Percentiles rank a stretch among this genome's conserved stretches.
phyloP scores from a whole-genome alignment of 2,113 vertebrate genomes.

The Oryzias melastigma region DNA sequence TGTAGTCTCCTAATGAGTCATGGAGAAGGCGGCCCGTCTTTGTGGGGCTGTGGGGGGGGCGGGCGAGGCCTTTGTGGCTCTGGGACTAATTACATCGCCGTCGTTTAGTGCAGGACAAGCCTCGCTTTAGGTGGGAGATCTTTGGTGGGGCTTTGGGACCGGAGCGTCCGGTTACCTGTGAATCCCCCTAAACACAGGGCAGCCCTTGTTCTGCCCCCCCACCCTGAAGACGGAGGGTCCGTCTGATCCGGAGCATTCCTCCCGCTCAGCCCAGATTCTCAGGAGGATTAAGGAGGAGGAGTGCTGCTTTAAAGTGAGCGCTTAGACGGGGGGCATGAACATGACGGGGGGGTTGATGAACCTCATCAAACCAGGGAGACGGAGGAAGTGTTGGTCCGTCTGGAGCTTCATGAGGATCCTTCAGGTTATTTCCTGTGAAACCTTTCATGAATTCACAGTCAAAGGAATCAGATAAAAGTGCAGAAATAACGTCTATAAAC shows the following conservation, averaged over 20 bases:
- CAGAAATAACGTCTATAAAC: no score
- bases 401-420: no score
- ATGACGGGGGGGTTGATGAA: slow-evolving; percentile 2
- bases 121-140: slow-evolving; percentile 56
- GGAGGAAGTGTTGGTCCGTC: no score
- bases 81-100: slow-evolving; percentile 74
- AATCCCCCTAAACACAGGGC: slow-evolving; percentile 50
- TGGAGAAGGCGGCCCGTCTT: slow-evolving; percentile 48
- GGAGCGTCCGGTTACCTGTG: slow-evolving; percentile 50
- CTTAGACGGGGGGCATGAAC: no score
- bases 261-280: slow-evolving; percentile 47
- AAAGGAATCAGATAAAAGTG: no score
- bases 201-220: slow-evolving; percentile 55
- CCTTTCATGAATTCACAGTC: no score
- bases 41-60: slow-evolving; percentile 21
- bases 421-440: no score
- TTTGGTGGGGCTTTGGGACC: not conserved
- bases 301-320: slow-evolving; percentile 29
- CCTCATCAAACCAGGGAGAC: no score
- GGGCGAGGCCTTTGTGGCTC: slow-evolving; percentile 63
- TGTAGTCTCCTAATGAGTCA: slow-evolving; percentile 77
- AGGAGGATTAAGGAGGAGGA: slow-evolving; percentile 63
- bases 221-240: not conserved
- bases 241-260: slow-evolving; percentile 63
- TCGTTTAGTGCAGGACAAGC: slow-evolving; percentile 69